Conservation (phyloP, 2,797 vertebrate genomes). For the Chiroxiphia lanceolata region DNA sequence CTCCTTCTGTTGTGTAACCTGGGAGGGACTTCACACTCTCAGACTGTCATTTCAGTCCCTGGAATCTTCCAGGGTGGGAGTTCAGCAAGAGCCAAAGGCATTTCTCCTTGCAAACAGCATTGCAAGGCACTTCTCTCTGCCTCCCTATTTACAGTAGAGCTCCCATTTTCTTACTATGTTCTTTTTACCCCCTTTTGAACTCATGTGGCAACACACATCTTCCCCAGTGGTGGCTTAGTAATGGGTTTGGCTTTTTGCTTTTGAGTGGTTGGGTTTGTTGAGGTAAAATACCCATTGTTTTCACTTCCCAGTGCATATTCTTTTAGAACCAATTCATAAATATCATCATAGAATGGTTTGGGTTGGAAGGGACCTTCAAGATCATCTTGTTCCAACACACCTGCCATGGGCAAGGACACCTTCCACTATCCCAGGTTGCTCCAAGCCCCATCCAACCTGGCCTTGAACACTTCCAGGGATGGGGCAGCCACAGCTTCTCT, state of each 20-base stretch:
- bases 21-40: neutral
- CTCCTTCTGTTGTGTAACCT: neutral
- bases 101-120: neutral
- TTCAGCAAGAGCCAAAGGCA: neutral
- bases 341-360: neutral
- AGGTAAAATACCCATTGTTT: neutral
- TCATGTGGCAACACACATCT: neutral
- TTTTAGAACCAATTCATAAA: neutral
- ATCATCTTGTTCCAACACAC: neutral
- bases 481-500: neutral
- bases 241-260: neutral
- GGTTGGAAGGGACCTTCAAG: neutral
- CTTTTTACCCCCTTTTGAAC: neutral
- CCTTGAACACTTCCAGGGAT: neutral
- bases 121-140: neutral
- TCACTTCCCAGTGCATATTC: neutral
- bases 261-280: neutral
- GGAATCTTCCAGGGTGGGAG: neutral
- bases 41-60: neutral
- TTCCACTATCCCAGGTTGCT: neutral
- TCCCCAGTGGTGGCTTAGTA: neutral
- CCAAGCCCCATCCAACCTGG: neutral
- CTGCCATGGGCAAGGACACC: neutral
- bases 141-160: neutral
- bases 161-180: neutral